Conservation (phyloP, 2,888 invertebrate genomes). For the Fragum whitleyi region DNA sequence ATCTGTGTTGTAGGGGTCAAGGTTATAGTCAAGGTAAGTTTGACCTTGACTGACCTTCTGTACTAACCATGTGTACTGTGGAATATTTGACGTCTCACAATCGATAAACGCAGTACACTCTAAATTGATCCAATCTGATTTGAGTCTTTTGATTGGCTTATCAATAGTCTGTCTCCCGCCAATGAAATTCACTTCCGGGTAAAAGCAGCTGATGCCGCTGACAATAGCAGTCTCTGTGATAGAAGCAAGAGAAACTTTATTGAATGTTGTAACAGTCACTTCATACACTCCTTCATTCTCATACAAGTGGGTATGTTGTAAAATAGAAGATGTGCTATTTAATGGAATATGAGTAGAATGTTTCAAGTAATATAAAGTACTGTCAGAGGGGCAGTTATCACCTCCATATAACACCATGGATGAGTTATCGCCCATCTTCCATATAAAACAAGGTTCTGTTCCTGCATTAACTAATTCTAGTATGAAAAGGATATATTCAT, state of each 20-base stretch:
- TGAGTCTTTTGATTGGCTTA: constrained; percentile 60
- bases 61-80: constrained; percentile 68
- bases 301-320: constrained; percentile 66
- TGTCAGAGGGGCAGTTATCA: constrained; percentile 41
- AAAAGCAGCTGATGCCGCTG: constrained; percentile 70
- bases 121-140: constrained; percentile 69
- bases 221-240: constrained; percentile 65
- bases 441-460: constrained; percentile 68
- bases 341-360: constrained; percentile 27
- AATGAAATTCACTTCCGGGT: constrained; percentile 69
- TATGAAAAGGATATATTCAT: constrained; percentile 62
- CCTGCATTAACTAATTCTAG: constrained; percentile 64
- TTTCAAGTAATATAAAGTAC: constrained; percentile 14
- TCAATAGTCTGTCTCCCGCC: constrained; percentile 71
- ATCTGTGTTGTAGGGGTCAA: constrained; percentile 51
- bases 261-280: constrained; percentile 63
- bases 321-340: constrained; percentile 23
- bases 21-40: constrained; percentile 66
- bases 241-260: constrained; percentile 64
- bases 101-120: constrained; percentile 72
- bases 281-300: constrained; percentile 62
- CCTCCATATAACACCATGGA: constrained; percentile 54
- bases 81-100: constrained; percentile 65
- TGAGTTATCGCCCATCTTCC: constrained; percentile 70
- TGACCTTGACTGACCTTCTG: constrained; percentile 60